Evolutionary conservation across 2,113 vertebrate species (phyloP).

Genomic region (Odocoileus virginianus): DNA sequence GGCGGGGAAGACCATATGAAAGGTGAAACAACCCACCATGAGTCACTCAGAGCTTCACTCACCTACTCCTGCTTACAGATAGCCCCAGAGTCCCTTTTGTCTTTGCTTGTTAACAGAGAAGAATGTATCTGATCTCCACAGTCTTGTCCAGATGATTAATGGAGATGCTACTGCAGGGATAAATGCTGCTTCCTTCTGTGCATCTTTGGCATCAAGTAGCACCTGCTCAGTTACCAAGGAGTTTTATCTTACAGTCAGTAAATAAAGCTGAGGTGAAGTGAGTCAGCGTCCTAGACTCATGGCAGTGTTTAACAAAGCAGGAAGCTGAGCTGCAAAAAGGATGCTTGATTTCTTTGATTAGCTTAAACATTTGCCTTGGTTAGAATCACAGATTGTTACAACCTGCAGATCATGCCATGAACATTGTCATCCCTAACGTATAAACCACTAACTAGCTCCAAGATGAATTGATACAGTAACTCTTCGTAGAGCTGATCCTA

Average conservation of each 20-base stretch:
- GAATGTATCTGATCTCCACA: constrained; percentile 74
- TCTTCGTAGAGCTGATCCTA: neutral
- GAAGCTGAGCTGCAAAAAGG: neutral
- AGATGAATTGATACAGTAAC: neutral
- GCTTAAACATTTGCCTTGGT: neutral
- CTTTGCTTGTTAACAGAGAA: constrained; percentile 79
- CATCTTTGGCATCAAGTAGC: constrained; percentile 72
- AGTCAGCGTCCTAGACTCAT: neutral
- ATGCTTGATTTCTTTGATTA: neutral
- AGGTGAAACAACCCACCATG: constrained; percentile 71
- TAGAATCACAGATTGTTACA: neutral
- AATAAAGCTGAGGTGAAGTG: constrained; percentile 42
- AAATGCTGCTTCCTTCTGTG: constrained; percentile 75
- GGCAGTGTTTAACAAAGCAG: neutral
- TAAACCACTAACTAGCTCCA: neutral
- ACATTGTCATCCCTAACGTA: neutral
- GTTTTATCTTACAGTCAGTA: constrained; percentile 75
- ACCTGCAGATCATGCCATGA: neutral
- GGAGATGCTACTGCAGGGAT: constrained; percentile 71
- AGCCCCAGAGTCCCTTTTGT: constrained; percentile 72
- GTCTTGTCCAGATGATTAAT: constrained; percentile 85
- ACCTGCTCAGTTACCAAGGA: constrained; percentile 74
- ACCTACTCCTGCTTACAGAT: constrained; percentile 35
- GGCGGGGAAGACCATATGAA: constrained; percentile 57
- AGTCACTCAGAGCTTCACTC: constrained; percentile 66